Base-by-base conservation (phyloP, 37 sponge, comb jelly and placozoan genomes). In the Agelas oroides region DNA sequence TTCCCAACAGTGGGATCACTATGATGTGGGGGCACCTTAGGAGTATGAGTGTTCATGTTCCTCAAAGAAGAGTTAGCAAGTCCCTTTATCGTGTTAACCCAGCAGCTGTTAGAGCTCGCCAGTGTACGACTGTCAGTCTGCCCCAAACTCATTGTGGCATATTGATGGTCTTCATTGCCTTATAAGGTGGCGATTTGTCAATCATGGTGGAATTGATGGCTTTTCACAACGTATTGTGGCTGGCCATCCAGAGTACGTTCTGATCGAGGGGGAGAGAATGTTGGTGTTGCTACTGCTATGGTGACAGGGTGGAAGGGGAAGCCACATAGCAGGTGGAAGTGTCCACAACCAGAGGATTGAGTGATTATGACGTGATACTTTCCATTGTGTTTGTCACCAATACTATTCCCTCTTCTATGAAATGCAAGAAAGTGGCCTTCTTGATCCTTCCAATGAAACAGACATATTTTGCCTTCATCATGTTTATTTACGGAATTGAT, bases 401-500 rank as follows among this genome's bases (percentile, higher is more conserved):
- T 80, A 28, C 56, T 80, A 80, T 39, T 25, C 68, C 15, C 69
- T 80, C 18, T 80, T 80, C 37, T 80, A 80, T 67, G 81, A 80
- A 41, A 80, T 80, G 81, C 69, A 80, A 80, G 69, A 18, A n/a
- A 27, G 53, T 28, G 40, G 28, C 6, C 12, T 15, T 18, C 1
- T 67, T 39, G 19, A n/a, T 16, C 70, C 66, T n/a, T 19, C 53
- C 23, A n/a, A 65, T 64, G 80, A 79, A 35, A 53, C 28, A 2
- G 31, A 80, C 19, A 68, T 80, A 15, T 67, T 67, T 20, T 76
- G 76, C 28, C 19, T 88, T 3, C 89, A 88, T 27, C 61, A 33
- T 32, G 68, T 88, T 25, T 75, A 71, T 39, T 18, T n/a, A n/a
- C n/a, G n/a, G n/a, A n/a, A n/a, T n/a, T n/a, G n/a, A n/a, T n/a